Evolutionary conservation across 2,797 vertebrate genomes (phyloP).

Genomic region (Rhinichthys osculus): DNA sequence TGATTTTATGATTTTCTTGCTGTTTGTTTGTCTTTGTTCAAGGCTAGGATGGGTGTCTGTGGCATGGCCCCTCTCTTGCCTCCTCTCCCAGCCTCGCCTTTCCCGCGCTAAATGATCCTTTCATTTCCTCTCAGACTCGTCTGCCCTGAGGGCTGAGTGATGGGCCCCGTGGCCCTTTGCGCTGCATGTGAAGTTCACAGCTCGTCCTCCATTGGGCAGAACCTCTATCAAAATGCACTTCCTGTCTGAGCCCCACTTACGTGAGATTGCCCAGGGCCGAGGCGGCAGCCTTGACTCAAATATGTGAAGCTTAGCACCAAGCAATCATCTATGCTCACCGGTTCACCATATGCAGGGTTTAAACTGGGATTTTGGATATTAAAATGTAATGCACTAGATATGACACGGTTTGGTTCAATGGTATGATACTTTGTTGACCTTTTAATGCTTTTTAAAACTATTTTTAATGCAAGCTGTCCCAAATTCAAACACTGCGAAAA

Average conservation of each 20-base stretch:
- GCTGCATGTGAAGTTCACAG: constrained; percentile 79
- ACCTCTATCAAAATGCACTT: constrained; percentile 82
- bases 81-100: constrained; percentile 63
- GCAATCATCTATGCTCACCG: constrained; percentile 49
- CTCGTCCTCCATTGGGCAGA: constrained; percentile 79
- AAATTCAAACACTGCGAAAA: neutral
- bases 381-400: neutral
- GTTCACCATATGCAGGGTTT: constrained; percentile 8
- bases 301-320: constrained; percentile 65
- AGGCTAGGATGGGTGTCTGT: constrained; percentile 58
- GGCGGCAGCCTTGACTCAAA: constrained; percentile 76
- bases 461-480: neutral
- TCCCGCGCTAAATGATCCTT: constrained; percentile 80
- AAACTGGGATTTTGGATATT: neutral
- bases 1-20: constrained; percentile 61
- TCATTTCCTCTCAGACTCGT: constrained; percentile 82
- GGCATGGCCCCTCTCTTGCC: constrained; percentile 61
- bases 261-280: constrained; percentile 74
- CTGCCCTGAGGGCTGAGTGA: constrained; percentile 74
- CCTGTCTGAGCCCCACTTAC: constrained; percentile 80
- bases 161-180: constrained; percentile 61
- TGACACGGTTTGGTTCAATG: neutral
- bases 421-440: neutral
- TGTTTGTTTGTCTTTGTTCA: constrained; percentile 65
- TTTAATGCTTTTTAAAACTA: neutral